Evolutionary conservation across 2,888 invertebrate species (phyloP).

Genomic region (Alcis repandata): DNA sequence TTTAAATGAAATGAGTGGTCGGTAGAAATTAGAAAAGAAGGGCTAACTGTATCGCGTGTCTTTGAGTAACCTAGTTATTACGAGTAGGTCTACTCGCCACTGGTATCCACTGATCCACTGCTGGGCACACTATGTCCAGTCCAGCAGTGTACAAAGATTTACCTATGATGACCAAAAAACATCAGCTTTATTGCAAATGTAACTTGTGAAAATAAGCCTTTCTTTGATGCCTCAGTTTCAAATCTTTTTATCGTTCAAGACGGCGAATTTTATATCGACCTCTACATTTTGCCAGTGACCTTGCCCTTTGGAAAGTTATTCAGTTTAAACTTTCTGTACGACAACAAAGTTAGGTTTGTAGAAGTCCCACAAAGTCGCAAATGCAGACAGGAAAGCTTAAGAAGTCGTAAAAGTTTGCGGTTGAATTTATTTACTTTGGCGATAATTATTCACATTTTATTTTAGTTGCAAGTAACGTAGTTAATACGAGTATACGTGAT

Average conservation of each 20-base stretch:
- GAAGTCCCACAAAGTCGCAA: conserved; percentile 8
- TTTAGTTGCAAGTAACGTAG: background rate
- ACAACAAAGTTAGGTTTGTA: background rate
- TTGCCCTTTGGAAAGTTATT: background rate
- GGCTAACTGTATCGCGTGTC: no score
- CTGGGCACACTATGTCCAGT: no score
- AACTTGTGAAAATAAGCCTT: no score
- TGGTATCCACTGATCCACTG: no score
- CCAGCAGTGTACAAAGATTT: no score
- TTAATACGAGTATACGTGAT: background rate
- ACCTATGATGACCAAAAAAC: no score
- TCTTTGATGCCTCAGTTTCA: no score
- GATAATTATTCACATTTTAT: background rate
- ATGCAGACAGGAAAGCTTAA: background rate
- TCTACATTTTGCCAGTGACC: background rate
- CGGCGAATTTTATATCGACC: background rate
- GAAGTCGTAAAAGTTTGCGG: conserved; percentile 8
- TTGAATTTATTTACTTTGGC: background rate
- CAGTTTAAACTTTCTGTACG: background rate
- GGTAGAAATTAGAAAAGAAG: no score
- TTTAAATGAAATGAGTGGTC: no score
- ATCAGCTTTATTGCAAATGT: no score
- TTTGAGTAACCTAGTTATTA: no score
- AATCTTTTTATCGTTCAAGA: background rate
- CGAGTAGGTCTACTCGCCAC: no score